Evolutionary conservation across 1,140 invertebrate species (phyloP).

Genomic region (Drosophila cardini): DNA sequence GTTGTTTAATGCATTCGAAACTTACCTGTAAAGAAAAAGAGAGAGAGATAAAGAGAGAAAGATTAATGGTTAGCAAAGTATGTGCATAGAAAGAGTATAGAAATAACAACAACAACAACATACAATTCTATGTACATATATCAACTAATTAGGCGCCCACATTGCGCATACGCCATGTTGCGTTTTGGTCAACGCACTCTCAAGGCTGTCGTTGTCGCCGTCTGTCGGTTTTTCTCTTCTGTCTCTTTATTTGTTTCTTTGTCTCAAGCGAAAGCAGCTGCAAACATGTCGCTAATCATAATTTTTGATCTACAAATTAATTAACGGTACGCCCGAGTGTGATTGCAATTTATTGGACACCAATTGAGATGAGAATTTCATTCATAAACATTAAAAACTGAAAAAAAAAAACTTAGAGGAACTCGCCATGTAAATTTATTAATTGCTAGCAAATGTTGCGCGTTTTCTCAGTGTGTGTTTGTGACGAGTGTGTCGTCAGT

Average conservation of each 20-base stretch:
- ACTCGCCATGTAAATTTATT: constrained; percentile 61
- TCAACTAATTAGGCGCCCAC: constrained; percentile 70
- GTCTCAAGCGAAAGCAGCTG: constrained; percentile 51
- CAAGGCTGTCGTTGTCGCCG: constrained; percentile 64
- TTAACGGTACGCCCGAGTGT: constrained; percentile 70
- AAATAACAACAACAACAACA: constrained; percentile 5
- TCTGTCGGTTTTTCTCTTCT: not conserved
- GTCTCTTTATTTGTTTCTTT: too few species aligned
- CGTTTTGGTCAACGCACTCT: constrained; percentile 70
- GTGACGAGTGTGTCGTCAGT: constrained; percentile 5
- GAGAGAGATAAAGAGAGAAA: constrained; percentile 8
- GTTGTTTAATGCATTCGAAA: constrained; percentile 22
- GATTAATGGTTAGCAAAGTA: constrained; percentile 31
- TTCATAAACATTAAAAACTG: constrained; percentile 73
- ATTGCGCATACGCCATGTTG: constrained; percentile 69
- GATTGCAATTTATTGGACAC: constrained; percentile 82
- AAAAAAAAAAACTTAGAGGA: not conserved
- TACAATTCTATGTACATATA: constrained; percentile 7
- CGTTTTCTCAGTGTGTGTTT: constrained; percentile 46
- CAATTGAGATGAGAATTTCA: constrained; percentile 74
- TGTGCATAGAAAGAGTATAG: constrained; percentile 6
- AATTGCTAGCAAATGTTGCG: constrained; percentile 78
- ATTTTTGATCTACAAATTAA: constrained; percentile 80
- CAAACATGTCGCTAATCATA: constrained; percentile 69
- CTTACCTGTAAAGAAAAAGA: constrained; percentile 44